These are phyloP conservation scores for Thryonomys swinderianus DNA, from an alignment of 2,113 vertebrate species.

Conservation along the genomic window DNA sequence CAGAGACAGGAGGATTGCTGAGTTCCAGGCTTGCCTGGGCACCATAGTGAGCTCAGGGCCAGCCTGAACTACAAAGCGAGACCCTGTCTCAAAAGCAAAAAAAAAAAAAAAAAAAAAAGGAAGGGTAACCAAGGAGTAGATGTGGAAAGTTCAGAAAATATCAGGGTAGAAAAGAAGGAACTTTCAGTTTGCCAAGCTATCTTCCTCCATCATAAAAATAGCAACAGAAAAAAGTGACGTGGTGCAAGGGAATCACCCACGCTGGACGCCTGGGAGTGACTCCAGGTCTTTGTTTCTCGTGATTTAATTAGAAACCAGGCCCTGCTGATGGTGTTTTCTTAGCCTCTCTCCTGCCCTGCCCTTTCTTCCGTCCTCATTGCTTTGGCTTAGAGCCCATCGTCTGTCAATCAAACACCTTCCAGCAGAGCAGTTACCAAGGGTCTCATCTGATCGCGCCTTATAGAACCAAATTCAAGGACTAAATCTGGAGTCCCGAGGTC, in stretches of 20 bases:
- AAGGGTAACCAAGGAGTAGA: not conserved
- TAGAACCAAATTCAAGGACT: not conserved
- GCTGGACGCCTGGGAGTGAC: not conserved
- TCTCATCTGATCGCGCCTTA: not conserved
- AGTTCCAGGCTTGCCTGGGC: too few relatives aligned
- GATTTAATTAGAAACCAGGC: not conserved
- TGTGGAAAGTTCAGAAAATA: not conserved
- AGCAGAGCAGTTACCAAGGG: not conserved
- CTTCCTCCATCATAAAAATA: slow-evolving; percentile 2
- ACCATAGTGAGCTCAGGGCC: too few relatives aligned
- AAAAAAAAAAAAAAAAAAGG: too few relatives aligned
- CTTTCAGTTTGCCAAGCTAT: not conserved
- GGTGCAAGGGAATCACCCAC: not conserved
- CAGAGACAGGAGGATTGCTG: too few relatives aligned
- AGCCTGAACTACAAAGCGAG: too few relatives aligned
- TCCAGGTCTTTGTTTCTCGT: not conserved
- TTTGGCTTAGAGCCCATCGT: not conserved
- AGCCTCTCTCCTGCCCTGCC: not conserved
- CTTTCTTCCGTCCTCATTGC: not conserved
- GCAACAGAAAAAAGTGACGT: not conserved
- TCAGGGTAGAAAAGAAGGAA: not conserved
- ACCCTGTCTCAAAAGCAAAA: too few relatives aligned
- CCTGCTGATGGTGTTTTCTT: not conserved
- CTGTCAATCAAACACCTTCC: not conserved
- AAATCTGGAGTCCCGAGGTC: not conserved